Conservation (phyloP, 1,140 invertebrate genomes). For the Aculops lycopersici region DNA sequence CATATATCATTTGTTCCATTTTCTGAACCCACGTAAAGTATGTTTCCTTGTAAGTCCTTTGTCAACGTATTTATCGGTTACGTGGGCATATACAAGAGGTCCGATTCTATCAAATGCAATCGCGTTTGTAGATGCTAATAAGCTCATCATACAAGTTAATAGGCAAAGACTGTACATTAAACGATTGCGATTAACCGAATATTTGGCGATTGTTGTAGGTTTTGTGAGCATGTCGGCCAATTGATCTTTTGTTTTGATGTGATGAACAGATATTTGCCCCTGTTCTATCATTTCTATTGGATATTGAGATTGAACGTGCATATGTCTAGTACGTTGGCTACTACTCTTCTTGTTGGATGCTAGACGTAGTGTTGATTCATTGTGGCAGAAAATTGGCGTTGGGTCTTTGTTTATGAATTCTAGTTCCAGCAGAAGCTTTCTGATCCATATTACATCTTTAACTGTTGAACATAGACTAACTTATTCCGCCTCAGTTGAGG, state of each 20-base stretch:
- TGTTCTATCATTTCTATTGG: conserved; percentile 14
- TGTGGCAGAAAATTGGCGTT: conserved; percentile 7
- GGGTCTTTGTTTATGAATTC: neutral
- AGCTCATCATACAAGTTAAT: no score
- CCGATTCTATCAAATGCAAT: no score
- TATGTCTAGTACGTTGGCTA: conserved; percentile 12
- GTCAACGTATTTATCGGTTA: no score
- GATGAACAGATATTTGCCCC: conserved; percentile 10
- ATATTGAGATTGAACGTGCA: conserved; percentile 13
- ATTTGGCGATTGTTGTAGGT: no score
- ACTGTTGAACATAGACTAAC: conserved; percentile 14
- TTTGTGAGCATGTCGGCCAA: conserved; percentile 10
- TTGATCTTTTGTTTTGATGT: neutral
- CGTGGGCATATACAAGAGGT: no score
- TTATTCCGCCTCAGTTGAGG: conserved; percentile 15
- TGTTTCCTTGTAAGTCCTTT: no score
- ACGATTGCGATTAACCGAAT: no score
- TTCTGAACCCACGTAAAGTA: no score
- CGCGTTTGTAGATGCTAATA: no score
- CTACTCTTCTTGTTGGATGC: conserved; percentile 9
- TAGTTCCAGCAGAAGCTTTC: conserved; percentile 2
- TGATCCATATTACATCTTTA: conserved; percentile 14
- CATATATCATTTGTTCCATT: no score
- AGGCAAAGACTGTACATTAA: no score
- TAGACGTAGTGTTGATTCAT: conserved; percentile 12